Evolutionary conservation across 2,888 invertebrate genomes (phyloP), one percentile per base, ranked within the genome.

Genomic region (Cephus spinipes): DNA sequence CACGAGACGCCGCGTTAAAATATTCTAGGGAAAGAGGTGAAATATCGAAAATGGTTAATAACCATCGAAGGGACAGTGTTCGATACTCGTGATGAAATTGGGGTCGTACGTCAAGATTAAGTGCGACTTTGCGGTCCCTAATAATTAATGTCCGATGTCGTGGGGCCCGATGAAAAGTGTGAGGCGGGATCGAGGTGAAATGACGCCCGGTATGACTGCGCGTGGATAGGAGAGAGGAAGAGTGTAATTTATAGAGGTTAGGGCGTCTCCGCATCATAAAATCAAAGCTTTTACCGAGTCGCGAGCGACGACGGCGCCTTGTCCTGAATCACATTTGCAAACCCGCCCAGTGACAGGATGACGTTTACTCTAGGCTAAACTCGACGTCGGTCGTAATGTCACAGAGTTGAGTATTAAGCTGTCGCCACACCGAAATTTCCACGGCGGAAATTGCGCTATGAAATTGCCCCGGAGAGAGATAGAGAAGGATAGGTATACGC

Each of bases 231-330:
- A 23, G 55, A 55, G 23, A 55, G 55, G 23, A 23, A 55, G 55
- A 55, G 23, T 1, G 76, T 76, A 79, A 81, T 81, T 80, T 80
- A 79, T 78, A 35, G 55, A 69, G 80, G 77, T 75, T 69, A 75
- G 68, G 76, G 68, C 73, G 74, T 79, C 73, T 23, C 31, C 32
- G 76, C 78, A 69, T 81, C 77, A 78, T 75, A 77, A 79, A 81
- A 81, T 81, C 79, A 81, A 79, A 79, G 80, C 81, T 80, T 79
- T 81, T 80, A 80, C 74, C 79, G 71, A 68, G 71, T 34, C 69
- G 74, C 73, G 40, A 40, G 6, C 40, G 15, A 40, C 40, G 40
- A 40, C 68, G 79, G 78, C 76, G 77, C 75, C 40, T 74, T 75
- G 69, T 77, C 75, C 76, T 75, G 73, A 80, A 79, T 81, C 79